These are phyloP conservation scores for Pachyuromys duprasi DNA, from an alignment of 2,797 vertebrate genomes.

Conservation along the genomic window DNA sequence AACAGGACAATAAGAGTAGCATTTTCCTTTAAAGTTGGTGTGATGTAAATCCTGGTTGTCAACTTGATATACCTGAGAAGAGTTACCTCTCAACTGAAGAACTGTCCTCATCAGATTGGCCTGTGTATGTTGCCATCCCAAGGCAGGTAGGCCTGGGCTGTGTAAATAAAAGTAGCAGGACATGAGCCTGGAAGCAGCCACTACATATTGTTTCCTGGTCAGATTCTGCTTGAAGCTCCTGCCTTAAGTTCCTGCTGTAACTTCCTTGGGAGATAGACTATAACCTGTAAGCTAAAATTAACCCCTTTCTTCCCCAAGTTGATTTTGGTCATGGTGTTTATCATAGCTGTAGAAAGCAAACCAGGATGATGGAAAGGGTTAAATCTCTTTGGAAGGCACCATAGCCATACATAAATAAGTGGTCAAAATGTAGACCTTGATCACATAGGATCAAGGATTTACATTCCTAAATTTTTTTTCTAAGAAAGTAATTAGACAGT, in stretches of 20 bases:
- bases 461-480: neutral
- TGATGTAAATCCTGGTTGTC: neutral
- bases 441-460: too few species aligned
- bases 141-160: neutral
- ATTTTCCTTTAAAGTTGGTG: neutral
- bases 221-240: neutral
- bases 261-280: neutral
- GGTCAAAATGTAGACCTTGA: neutral
- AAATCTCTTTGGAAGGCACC: neutral
- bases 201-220: too few species aligned
- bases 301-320: neutral
- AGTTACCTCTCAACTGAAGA: neutral
- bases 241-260: neutral
- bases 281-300: neutral
- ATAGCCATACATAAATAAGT: neutral
- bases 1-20: neutral
- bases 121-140: neutral
- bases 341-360: neutral
- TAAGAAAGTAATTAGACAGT: neutral
- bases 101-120: neutral
- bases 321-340: neutral
- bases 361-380: neutral
- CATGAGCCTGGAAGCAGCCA: neutral
- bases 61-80: neutral
- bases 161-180: neutral